phyloP scores from a whole-genome alignment of 1,140 invertebrate species.

The Mizuhopecten yessoensis region DNA sequence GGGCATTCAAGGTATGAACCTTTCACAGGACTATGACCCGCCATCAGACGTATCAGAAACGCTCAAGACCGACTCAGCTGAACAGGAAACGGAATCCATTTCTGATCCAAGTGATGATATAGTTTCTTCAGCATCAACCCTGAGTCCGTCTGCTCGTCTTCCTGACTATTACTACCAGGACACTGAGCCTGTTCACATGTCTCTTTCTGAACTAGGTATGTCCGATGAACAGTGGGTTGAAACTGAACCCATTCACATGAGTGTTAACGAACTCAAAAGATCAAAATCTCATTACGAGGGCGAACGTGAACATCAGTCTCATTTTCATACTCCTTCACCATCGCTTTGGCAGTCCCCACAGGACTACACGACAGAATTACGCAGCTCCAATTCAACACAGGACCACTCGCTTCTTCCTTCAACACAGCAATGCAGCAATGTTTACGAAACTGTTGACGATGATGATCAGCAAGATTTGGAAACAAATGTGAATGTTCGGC shows the following conservation, averaged over 20 bases:
- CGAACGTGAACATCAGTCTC: not conserved
- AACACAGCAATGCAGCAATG: not conserved
- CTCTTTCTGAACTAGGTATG: constrained; percentile 52
- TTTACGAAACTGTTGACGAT: constrained; percentile 14
- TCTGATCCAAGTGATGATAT: constrained; percentile 41
- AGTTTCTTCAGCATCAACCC: not conserved
- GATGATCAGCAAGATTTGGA: not conserved
- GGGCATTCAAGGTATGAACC: constrained; percentile 35
- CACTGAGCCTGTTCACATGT: constrained; percentile 61
- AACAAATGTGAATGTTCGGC: not conserved
- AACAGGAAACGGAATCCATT: not conserved
- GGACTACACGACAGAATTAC: not conserved
- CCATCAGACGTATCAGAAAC: not conserved
- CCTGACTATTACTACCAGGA: constrained; percentile 60
- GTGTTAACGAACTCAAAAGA: not conserved
- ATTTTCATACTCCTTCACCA: constrained; percentile 18
- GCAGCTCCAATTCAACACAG: not conserved
- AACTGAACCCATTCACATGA: not conserved
- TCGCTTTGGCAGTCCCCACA: not conserved
- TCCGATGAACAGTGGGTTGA: constrained; percentile 6
- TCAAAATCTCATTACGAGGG: constrained; percentile 30
- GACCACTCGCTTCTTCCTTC: not conserved
- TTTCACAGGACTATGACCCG: constrained; percentile 49
- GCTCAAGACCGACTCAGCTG: not conserved
- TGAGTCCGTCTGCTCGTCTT: constrained; percentile 40